Base-by-base conservation (phyloP, 2,888 invertebrate genomes). In the Epinotia nisella region DNA sequence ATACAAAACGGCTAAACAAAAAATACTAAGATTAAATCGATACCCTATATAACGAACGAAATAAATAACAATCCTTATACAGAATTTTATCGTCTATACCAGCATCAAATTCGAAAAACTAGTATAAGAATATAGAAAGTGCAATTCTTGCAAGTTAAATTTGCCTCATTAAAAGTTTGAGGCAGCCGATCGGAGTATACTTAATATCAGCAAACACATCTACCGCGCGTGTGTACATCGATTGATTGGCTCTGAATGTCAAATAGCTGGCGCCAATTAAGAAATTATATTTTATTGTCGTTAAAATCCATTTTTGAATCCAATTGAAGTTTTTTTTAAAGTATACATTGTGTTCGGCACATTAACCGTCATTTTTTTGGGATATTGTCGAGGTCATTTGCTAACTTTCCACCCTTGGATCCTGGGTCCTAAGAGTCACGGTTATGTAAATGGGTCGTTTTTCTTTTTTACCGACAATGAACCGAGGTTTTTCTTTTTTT, bases 91-190 rank as follows among this genome's bases (percentile, higher is more conserved):
- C 21, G 15, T 62, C 24, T 21, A 45, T 24, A 10, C n/a, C 29
- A 24, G n/a, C 11, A 49, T 49, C 17, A 49, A 3, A 15, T 49
- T 11, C 10, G 62, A 24, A 55, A 35, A 65, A 19, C 10, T 29
- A 4, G 7, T 24, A 29, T 45, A 19, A 21, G 29, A 60, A 39
- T 49, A 67, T 35, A 17, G 67, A 73, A 81, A 81, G 77, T 76
- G 75, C 78, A 81, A 81, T 81, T 78, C 76, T 79, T 81, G 78
- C 76, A 74, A 79, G 75, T 78, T 79, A 78, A 76, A 83, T 82
- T 83, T 77, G 78, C 82, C 78, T 87, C 84, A 85, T 88, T 88
- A 86, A 84, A 86, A 88, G 82, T 87, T 88, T 75, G 53, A 21
- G 61, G 70, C 65, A 70, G 74, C 65, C 75, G 77, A 77, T 76